These are phyloP conservation scores for Ceraclea dissimilis DNA, from an alignment of 2,888 invertebrate genomes.

Conservation along the genomic window DNA sequence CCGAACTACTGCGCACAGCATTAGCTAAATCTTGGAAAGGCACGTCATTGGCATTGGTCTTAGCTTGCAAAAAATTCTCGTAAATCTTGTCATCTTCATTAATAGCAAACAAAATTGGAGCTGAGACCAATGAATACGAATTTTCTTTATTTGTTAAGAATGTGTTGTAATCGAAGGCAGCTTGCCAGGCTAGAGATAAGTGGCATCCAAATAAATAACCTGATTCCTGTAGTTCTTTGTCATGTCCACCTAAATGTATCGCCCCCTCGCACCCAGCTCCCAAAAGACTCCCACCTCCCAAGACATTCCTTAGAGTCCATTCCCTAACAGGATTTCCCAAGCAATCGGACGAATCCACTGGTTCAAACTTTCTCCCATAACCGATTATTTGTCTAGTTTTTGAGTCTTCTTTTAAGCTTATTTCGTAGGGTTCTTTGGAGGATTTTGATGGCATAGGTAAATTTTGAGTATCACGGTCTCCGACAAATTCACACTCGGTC, in stretches of 20 bases:
- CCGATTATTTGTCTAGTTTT: conserved; percentile 15
- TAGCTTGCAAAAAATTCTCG: conserved; percentile 25
- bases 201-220: conserved; percentile 76
- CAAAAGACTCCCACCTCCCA: conserved; percentile 56
- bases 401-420: conserved; percentile 10
- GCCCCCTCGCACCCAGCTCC: conserved; percentile 80
- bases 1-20: conserved; percentile 16
- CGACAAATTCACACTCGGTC: conserved; percentile 75
- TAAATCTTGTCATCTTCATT: conserved; percentile 65
- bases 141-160: conserved; percentile 24
- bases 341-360: conserved; percentile 35
- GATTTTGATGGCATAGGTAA: conserved; percentile 63
- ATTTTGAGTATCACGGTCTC: conserved; percentile 65
- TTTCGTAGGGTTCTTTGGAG: not conserved
- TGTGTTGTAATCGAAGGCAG: conserved; percentile 8
- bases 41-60: conserved; percentile 5
- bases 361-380: conserved; percentile 13
- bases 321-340: conserved; percentile 55
- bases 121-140: conserved; percentile 63
- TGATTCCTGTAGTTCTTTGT: conserved; percentile 55
- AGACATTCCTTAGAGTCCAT: conserved; percentile 65
- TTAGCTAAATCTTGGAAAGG: conserved; percentile 11
- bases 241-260: conserved; percentile 63
- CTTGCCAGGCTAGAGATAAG: conserved; percentile 48
- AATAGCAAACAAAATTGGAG: conserved; percentile 77